Base-by-base conservation (phyloP, 2,113 vertebrate genomes). In the Electrona antarctica region DNA sequence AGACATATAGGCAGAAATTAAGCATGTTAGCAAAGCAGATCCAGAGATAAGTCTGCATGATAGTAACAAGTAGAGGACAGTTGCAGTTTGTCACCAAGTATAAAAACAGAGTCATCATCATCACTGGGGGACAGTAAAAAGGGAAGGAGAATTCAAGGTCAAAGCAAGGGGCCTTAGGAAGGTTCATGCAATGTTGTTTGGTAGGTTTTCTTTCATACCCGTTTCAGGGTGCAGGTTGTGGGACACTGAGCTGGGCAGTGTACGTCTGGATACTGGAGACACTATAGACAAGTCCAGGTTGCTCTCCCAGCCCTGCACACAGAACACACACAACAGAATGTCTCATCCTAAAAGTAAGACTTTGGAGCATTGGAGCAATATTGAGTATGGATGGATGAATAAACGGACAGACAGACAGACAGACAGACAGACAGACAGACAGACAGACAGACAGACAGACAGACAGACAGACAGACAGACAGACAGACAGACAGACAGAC, bases 281-380 rank as follows among this genome's bases (percentile, higher is more conserved):
- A 58, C 84, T 71, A 91, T 89, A 6, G 95, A 96, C 13, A 98
- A 89, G 75, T 98, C 95, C 83, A 97, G 97, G 50, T 98, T 96
- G 85, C 95, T 97, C 70, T 97, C 96, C 96, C 97, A 98, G 46
- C 94, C 84, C 90, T 92, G 76, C 6, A 28, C 12, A 60, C 9
- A 52, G 1, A 28, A 62, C 29, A 33, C 29, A 33, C 29, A 2
- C 29, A 33, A 33, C 4, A 33, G 2, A 33, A 33, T 33, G 29
- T 33, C 29, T 33, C 29, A 33, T 33, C 29, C 29, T 33, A 33
- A 33, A 33, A 33, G 29, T 33, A 33, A 33, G 29, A 33, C 29
- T 33, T 33, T 2, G 2, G 29, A 33, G 29, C 29, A 33, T 33
- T 33, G 29, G 29, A 33, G 29, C 29, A 33, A n/a, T n/a, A n/a